Evolutionary conservation across 1,140 invertebrate genomes (phyloP).

Genomic region (Piezodorus guildinii): DNA sequence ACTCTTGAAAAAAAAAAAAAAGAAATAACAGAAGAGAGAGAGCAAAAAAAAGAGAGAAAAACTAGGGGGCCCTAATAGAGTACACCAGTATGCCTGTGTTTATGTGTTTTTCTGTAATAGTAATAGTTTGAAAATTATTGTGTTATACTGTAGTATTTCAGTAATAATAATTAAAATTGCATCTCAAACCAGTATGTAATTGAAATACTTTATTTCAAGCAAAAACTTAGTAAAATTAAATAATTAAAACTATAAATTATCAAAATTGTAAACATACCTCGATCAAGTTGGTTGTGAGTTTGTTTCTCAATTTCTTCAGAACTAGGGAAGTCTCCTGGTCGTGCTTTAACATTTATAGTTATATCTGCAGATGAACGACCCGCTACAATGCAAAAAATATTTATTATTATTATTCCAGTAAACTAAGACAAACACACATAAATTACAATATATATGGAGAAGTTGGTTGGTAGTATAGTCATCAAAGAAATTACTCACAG

Average conservation of each 20-base stretch:
- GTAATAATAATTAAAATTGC: background rate
- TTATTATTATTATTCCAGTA: slow-evolving; percentile 3
- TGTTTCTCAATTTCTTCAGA: slow-evolving; percentile 55
- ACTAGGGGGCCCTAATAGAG: no score
- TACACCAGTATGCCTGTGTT: no score
- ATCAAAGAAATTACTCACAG: no score
- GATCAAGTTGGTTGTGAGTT: slow-evolving; percentile 31
- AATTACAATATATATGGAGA: no score
- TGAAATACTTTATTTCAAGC: background rate
- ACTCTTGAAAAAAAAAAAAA: no score
- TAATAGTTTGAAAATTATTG: no score
- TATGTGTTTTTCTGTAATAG: no score
- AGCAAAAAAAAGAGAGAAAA: no score
- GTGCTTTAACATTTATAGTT: slow-evolving; percentile 55
- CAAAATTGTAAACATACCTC: slow-evolving; percentile 27
- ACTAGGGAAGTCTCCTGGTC: slow-evolving; percentile 61
- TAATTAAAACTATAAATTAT: no score
- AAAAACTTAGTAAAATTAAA: background rate
- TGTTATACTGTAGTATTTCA: background rate
- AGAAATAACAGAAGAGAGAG: no score
- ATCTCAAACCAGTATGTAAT: background rate
- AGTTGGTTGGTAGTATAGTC: no score
- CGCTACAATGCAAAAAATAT: slow-evolving; percentile 35
- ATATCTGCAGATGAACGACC: slow-evolving; percentile 60
- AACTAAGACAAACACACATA: slow-evolving; percentile 20